Conservation (phyloP, 2,888 invertebrate species). For the Cepaea hortensis region DNA sequence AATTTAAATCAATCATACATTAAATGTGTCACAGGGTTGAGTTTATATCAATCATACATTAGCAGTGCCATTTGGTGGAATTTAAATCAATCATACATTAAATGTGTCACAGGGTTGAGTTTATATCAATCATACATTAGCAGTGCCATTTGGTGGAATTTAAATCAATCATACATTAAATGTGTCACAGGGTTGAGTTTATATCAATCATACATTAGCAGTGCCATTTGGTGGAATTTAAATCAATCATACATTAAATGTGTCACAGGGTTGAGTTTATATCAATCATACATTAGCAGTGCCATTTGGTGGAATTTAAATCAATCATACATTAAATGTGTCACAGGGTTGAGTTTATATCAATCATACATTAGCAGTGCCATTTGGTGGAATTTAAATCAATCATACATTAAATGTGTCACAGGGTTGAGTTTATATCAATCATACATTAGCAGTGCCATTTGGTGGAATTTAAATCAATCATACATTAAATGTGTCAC, state of each 20-base stretch:
- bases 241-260: not conserved
- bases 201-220: not conserved
- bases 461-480: not conserved
- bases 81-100: not conserved
- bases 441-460: not conserved
- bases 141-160: not conserved
- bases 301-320: not conserved
- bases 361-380: too few species aligned
- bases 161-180: not conserved
- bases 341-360: too few species aligned
- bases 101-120: too few species aligned
- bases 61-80: not conserved
- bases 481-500: not conserved
- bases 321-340: not conserved
- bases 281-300: not conserved
- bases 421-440: not conserved
- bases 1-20: not conserved
- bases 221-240: not conserved
- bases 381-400: too few species aligned
- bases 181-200: not conserved
- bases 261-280: not conserved
- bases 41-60: not conserved
- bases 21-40: not conserved
- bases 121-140: not conserved
- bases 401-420: too few species aligned